These are phyloP conservation scores for Mycetomoellerius zeteki DNA, from an alignment of 1,140 invertebrate genomes.

Conservation along the genomic window DNA sequence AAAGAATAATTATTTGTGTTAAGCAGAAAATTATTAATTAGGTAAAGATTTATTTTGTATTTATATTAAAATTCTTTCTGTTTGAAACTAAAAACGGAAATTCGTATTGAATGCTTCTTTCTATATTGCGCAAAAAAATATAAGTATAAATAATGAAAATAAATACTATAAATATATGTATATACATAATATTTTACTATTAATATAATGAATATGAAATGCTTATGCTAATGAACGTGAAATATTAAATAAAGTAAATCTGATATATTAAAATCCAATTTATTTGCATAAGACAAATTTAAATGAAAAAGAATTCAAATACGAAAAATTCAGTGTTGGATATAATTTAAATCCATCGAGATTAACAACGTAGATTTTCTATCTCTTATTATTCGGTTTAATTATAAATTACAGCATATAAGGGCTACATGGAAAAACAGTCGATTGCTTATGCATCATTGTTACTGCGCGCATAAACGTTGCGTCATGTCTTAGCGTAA, in stretches of 20 bases:
- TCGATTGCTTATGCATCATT: constrained; percentile 45
- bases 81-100: not conserved
- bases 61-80: not conserved
- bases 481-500: constrained; percentile 47
- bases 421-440: not conserved
- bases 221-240: not conserved
- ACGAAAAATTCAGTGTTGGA: not conserved
- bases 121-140: not conserved
- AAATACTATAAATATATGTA: too few relatives aligned
- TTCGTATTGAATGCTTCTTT: not conserved
- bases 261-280: not conserved
- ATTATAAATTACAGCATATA: not conserved
- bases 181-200: not conserved
- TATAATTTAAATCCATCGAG: not conserved
- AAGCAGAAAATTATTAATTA: not conserved
- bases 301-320: not conserved
- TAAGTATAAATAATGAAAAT: not conserved
- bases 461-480: constrained; percentile 22
- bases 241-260: not conserved
- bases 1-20: not conserved
- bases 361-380: not conserved
- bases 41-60: not conserved
- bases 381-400: constrained; percentile 6
- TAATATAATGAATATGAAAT: not conserved
- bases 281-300: not conserved